Evolutionary conservation across 2,888 invertebrate species (phyloP).

Genomic region (Eumacrocentrus americanus): DNA sequence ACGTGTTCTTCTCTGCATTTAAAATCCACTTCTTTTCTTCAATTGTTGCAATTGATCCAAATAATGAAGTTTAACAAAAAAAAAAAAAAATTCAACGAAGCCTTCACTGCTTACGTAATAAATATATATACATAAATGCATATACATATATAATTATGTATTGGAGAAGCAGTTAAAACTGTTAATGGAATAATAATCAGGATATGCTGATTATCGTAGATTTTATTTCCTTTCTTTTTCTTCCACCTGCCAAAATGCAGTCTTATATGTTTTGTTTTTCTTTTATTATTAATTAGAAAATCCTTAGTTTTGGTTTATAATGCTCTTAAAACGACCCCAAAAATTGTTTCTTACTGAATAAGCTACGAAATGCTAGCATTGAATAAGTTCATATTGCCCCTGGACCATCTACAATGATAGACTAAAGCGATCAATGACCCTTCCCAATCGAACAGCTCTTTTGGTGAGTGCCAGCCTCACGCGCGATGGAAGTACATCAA

Average conservation of each 20-base stretch:
- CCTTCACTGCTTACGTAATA: background rate
- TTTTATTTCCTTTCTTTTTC: background rate
- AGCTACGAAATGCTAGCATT: background rate
- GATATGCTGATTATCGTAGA: background rate
- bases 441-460: background rate
- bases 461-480: constrained; percentile 27
- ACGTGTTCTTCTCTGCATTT: background rate
- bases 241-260: background rate
- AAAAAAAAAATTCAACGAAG: background rate
- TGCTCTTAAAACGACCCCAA: background rate
- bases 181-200: background rate
- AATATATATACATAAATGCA: background rate
- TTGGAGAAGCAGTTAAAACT: background rate
- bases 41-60: background rate
- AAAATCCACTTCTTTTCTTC: background rate
- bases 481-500: too few species aligned
- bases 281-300: background rate
- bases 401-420: background rate
- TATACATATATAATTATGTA: background rate
- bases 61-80: background rate
- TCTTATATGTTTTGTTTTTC: background rate
- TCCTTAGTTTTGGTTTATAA: background rate
- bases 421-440: background rate
- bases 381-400: background rate
- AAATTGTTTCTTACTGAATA: background rate